Evolutionary conservation across 1,140 invertebrate species (phyloP), one percentile per base, ranked within the genome.

Genomic region (Stenopsyche tienmushanensis): DNA sequence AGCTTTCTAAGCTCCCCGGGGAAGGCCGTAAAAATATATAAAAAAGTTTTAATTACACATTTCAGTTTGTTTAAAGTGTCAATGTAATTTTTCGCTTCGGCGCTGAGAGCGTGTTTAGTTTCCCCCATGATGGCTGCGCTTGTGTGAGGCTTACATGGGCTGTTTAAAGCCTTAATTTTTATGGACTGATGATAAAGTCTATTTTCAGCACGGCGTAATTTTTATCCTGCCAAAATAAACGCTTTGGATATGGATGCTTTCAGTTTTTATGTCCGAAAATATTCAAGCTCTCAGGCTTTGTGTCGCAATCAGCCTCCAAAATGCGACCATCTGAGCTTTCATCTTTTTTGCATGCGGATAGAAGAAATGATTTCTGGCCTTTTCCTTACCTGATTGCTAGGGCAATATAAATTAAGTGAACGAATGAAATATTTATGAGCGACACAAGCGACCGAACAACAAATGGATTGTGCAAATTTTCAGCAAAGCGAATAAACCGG

Each of bases 391-490:
- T 34, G 24, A 7, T 50, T 50, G 20, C 24, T 7, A n/a, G 15
- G 25, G 25, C 10, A 1, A 20, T 57, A 42, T 29, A 42, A 57
- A 57, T 57, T 57, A 42, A 23, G 47, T 18, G n/a, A 34, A 42
- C 34, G 18, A 39, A 57, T 57, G 54, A 57, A 57, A 57, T 57
- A 57, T 57, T 57, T 57, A 57, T 42, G 54, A 57, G 20, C 1
- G 15, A 18, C 54, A 17, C 34, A 29, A 21, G 26, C 54, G n/a
- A 57, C 50, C 50, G 20, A 57, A 57, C 54, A 57, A 57, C 54
- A 57, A 57, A 57, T 57, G 54, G 54, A 57, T 57, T 57, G 54
- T 57, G 54, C 54, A 57, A 57, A 57, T 57, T 57, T 42, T 39
- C 54, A 10, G 17, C 54, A 20, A 39, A 34, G n/a, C 26, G 9